Percentiles rank a stretch among this genome's conserved stretches.
phyloP scores from a whole-genome alignment of 2,797 vertebrate species.

The Semaprochilodus insignis region DNA sequence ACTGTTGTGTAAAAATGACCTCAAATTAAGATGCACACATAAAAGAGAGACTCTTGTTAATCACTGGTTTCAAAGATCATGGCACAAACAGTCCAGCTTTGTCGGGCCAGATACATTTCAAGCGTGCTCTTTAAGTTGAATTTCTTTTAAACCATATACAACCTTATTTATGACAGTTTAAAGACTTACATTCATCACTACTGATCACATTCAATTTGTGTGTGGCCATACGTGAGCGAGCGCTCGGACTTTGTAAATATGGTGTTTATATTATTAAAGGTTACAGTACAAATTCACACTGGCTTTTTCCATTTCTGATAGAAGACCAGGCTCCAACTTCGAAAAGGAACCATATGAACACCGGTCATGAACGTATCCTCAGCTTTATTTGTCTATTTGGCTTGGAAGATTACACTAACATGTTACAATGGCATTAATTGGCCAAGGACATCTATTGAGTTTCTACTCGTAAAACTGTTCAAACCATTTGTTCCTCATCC shows the following conservation, averaged over 20 bases:
- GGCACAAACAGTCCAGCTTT: no score
- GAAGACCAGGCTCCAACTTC: not conserved
- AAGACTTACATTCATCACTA: conserved; percentile 12
- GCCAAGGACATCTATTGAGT: conserved; percentile 29
- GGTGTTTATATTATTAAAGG: conserved; percentile 43
- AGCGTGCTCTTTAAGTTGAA: not conserved
- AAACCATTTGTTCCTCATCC: conserved; percentile 18
- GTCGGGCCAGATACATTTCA: not conserved
- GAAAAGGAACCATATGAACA: not conserved
- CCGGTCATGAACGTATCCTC: conserved; percentile 43
- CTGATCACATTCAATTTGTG: conserved; percentile 29
- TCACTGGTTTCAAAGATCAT: no score
- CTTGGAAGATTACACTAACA: conserved; percentile 40
- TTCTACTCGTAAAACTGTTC: not conserved
- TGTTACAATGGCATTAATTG: conserved; percentile 28
- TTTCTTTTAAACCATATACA: not conserved
- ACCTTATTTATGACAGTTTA: conserved; percentile 27
- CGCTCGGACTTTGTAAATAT: conserved; percentile 53
- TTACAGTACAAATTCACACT: conserved; percentile 20
- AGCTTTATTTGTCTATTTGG: conserved; percentile 41
- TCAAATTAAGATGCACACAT: not conserved
- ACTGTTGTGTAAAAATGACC: not conserved
- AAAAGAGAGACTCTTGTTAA: no score
- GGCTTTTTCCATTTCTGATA: not conserved
- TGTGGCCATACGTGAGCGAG: not conserved